These are phyloP conservation scores for Caenorhabditis imperialis DNA, from an alignment of 2,888 invertebrate species.

Conservation along the genomic window DNA sequence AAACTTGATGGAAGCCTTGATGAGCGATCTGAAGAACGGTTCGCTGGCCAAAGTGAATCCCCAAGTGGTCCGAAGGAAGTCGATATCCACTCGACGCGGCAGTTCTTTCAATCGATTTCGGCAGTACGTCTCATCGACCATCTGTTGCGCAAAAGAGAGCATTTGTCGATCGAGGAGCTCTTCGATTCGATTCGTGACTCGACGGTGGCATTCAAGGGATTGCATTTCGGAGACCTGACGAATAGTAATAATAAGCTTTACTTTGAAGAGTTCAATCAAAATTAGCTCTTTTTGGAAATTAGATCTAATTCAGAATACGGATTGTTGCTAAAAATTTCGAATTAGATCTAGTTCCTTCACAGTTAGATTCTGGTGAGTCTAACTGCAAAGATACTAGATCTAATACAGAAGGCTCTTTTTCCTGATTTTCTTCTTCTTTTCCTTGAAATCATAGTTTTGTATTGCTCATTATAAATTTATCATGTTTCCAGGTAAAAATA, in stretches of 20 bases:
- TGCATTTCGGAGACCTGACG: conserved; percentile 76
- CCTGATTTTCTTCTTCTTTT: too few species aligned
- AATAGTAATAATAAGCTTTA: conserved; percentile 78
- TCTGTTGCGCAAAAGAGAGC: conserved; percentile 61
- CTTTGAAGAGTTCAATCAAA: too few species aligned
- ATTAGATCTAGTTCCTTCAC: too few species aligned
- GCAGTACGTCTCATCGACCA: conserved; percentile 69
- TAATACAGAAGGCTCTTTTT: too few species aligned
- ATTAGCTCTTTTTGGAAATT: too few species aligned
- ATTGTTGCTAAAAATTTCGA: too few species aligned
- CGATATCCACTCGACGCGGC: conserved; percentile 56
- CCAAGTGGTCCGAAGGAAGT: conserved; percentile 29
- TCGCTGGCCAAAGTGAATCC: conserved; percentile 63
- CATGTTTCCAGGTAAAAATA: too few species aligned
- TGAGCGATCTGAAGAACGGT: conserved; percentile 71
- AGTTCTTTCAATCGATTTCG: conserved; percentile 64
- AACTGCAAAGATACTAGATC: too few species aligned
- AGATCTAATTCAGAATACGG: too few species aligned
- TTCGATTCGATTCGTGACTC: conserved; percentile 71
- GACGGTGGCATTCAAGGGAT: conserved; percentile 60
- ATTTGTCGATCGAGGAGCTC: conserved; percentile 72
- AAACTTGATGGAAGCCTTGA: conserved; percentile 62
- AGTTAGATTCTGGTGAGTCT: too few species aligned
- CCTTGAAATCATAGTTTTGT: too few species aligned
- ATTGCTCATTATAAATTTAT: too few species aligned